Evolutionary conservation across 2,113 vertebrate genomes (phyloP), one percentile per base, ranked within the genome.

Genomic region (Amazona vittata): DNA sequence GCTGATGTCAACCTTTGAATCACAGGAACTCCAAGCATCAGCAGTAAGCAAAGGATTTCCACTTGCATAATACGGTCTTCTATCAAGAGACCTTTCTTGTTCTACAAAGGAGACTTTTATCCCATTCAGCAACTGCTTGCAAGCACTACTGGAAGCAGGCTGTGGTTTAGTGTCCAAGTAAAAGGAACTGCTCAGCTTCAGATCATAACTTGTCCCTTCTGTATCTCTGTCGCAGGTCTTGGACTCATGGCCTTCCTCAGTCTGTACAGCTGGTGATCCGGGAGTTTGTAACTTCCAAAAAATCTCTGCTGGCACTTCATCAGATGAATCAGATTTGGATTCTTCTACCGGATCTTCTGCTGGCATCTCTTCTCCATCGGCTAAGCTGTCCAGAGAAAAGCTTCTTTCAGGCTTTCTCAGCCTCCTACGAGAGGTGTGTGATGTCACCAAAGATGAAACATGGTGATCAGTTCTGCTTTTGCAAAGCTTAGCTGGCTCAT

Each of bases 21-120:
- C 98, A 25, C 95, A 97, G 85, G 98, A 99, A 70, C 98, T 98
- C 98, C 98, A 98, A 33, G 97, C 97, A 92, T 98, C 98, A 43
- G 97, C 94, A 68, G 97, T 89, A 26, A 95, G 87, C 81, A 98
- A 97, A 29, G 95, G 93, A 94, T 96, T 96, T 97, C 97, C 77
- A 96, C 86, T 82, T 97, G 65, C 2, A 5, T 55, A 75, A 46
- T 64, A 83, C 5, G 43, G 16, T 63, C 15, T 79, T 81, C 62
- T 82, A 74, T 89, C 86, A 80, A 28, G 43, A 83, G 29, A 81
- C 18, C 28, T 75, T 88, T 82, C 90, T 79, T 95, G 89, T 43
- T 87, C 75, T 74, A 35, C 77, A 59, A 93, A 89, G 37, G 65
- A 84, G 26, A 65, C 53, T 22, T 93, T 50, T 21, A 82, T 49